These are phyloP conservation scores for Lasioglossum zephyrum DNA, from an alignment of 2,888 invertebrate genomes.

Conservation along the genomic window DNA sequence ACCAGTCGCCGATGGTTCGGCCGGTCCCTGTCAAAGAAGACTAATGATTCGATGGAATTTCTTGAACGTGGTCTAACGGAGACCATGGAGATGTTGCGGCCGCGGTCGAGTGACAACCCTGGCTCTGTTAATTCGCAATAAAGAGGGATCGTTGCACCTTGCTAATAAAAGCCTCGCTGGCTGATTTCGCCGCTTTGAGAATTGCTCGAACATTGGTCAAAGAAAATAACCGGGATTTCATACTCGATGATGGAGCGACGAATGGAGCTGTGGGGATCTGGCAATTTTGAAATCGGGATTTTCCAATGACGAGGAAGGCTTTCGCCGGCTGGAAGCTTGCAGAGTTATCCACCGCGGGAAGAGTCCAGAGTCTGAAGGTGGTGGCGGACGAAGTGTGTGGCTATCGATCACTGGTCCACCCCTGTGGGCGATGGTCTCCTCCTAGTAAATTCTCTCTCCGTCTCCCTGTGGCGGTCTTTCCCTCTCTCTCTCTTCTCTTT, in stretches of 20 bases:
- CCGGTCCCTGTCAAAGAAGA: constrained; percentile 56
- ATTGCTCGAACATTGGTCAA: not conserved
- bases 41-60: constrained; percentile 63
- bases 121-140: not conserved
- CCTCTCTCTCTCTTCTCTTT: constrained; percentile 16
- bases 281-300: constrained; percentile 25
- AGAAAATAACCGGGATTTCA: not conserved
- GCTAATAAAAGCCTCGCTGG: not conserved
- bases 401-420: constrained; percentile 80
- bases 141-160: not conserved
- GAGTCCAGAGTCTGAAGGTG: constrained; percentile 71
- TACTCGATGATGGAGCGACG: not conserved
- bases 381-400: constrained; percentile 74
- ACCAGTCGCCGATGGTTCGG: constrained; percentile 34
- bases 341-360: constrained; percentile 66
- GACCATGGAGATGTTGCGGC: constrained; percentile 13
- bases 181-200: not conserved
- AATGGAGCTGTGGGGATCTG: not conserved
- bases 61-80: constrained; percentile 25
- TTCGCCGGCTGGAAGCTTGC: constrained; percentile 47
- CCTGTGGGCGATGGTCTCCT: constrained; percentile 76
- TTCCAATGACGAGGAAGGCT: constrained; percentile 24
- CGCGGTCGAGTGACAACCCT: not conserved
- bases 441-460: constrained; percentile 67
- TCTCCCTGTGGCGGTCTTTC: constrained; percentile 39